Evolutionary conservation across 1,140 invertebrate species (phyloP).

Genomic region (Mercenaria mercenaria): DNA sequence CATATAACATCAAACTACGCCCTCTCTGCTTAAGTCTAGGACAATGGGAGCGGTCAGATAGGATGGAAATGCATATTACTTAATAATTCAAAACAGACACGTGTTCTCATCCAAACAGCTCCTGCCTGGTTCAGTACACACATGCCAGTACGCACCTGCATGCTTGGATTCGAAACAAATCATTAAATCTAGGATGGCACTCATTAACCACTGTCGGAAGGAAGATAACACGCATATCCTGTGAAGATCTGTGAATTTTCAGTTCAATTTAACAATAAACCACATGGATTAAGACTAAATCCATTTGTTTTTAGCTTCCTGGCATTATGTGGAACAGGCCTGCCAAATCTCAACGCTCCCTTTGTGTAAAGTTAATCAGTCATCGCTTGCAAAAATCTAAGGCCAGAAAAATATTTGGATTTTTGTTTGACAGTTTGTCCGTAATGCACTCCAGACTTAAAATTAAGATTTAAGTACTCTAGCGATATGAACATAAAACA

Average conservation of each 20-base stretch:
- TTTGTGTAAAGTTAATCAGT: neutral
- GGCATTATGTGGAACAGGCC: neutral
- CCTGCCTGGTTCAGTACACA: neutral
- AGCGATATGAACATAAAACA: too few species aligned
- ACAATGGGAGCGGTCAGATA: too few species aligned
- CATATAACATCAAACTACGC: too few species aligned
- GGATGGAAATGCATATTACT: too few species aligned
- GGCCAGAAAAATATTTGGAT: neutral
- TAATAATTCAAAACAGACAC: neutral
- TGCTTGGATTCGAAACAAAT: neutral
- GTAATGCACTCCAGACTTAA: too few species aligned
- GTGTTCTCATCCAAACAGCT: neutral
- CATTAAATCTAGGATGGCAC: neutral
- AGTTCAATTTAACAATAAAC: neutral
- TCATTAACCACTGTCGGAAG: constrained; percentile 12
- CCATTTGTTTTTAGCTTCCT: neutral
- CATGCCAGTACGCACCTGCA: neutral
- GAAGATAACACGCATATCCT: neutral
- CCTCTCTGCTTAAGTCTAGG: too few species aligned
- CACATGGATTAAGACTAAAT: neutral
- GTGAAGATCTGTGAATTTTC: constrained; percentile 4
- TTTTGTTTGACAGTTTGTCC: too few species aligned
- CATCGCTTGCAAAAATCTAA: neutral
- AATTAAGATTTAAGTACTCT: too few species aligned
- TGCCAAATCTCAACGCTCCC: neutral